A percentile compares a stretch with the other conserved stretches of the same genome.
Evolutionary conservation across 1,140 invertebrate genomes (phyloP).

Genomic region (Paramacrobiotus metropolitanus): DNA sequence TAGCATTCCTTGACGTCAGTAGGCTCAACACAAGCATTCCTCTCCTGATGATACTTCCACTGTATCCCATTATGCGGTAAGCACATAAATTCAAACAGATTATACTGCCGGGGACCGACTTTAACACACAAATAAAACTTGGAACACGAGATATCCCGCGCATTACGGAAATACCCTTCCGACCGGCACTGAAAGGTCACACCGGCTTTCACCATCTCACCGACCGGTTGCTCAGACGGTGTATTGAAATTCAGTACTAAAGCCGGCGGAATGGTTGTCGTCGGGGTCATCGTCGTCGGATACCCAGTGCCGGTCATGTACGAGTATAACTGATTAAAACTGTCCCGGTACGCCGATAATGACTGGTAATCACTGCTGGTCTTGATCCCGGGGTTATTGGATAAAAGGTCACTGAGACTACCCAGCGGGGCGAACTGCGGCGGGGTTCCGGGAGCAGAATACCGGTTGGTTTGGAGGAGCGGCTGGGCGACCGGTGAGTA

Average conservation of each 20-base stretch:
- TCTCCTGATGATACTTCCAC: not conserved
- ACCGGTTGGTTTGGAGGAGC: too few species aligned
- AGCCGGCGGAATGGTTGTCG: not conserved
- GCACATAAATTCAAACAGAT: slow-evolving; percentile 4
- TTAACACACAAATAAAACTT: not conserved
- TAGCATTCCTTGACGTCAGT: not conserved
- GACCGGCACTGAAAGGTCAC: not conserved
- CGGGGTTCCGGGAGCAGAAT: too few species aligned
- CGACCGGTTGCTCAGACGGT: not conserved
- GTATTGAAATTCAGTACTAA: not conserved
- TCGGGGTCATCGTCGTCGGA: not conserved
- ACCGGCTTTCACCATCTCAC: not conserved
- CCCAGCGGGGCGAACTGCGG: too few species aligned
- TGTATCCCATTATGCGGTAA: not conserved
- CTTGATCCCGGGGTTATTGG: not conserved
- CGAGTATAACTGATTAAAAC: not conserved
- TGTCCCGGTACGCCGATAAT: not conserved
- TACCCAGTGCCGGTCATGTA: not conserved
- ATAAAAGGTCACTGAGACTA: too few species aligned
- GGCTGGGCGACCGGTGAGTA: too few species aligned
- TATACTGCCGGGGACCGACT: not conserved
- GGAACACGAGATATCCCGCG: not conserved
- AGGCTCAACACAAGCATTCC: not conserved
- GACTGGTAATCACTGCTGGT: not conserved
- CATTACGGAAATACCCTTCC: slow-evolving; percentile 1